Evolutionary conservation across 2,888 invertebrate genomes (phyloP).

Genomic region (Zelleria hepariella): DNA sequence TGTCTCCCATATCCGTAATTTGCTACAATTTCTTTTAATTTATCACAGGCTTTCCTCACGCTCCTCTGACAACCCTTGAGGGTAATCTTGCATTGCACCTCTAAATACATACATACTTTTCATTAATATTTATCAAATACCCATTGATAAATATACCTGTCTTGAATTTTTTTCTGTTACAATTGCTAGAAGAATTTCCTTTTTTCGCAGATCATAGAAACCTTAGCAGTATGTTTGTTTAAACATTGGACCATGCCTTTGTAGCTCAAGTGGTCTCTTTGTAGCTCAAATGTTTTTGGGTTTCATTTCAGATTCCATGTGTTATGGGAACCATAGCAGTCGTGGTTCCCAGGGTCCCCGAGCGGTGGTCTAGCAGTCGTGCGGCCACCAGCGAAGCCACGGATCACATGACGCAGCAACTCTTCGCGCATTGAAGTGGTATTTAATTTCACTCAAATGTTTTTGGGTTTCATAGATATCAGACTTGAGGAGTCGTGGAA

Average conservation of each 20-base stretch:
- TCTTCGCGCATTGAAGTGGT: conserved; percentile 57
- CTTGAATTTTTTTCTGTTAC: too few relatives aligned
- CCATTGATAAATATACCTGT: too few relatives aligned
- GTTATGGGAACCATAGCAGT: background rate
- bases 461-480: background rate
- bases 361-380: conserved; percentile 68
- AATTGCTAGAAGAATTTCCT: too few relatives aligned
- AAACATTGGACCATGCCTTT: too few relatives aligned
- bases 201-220: too few relatives aligned
- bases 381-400: conserved; percentile 71
- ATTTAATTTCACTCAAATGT: background rate
- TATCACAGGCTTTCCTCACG: conserved; percentile 64
- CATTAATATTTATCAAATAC: too few relatives aligned
- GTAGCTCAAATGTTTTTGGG: background rate
- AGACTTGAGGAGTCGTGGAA: too few relatives aligned
- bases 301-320: background rate
- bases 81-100: conserved; percentile 56
- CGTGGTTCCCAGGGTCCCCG: conserved; percentile 10
- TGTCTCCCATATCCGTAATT: conserved; percentile 22
- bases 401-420: conserved; percentile 75
- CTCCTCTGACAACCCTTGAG: conserved; percentile 51
- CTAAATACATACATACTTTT: conserved; percentile 11
- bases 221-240: too few relatives aligned
- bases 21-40: conserved; percentile 40
- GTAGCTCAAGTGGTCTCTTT: background rate